phyloP scores from a whole-genome alignment of 2,797 vertebrate genomes.

The Tangara arthus region DNA sequence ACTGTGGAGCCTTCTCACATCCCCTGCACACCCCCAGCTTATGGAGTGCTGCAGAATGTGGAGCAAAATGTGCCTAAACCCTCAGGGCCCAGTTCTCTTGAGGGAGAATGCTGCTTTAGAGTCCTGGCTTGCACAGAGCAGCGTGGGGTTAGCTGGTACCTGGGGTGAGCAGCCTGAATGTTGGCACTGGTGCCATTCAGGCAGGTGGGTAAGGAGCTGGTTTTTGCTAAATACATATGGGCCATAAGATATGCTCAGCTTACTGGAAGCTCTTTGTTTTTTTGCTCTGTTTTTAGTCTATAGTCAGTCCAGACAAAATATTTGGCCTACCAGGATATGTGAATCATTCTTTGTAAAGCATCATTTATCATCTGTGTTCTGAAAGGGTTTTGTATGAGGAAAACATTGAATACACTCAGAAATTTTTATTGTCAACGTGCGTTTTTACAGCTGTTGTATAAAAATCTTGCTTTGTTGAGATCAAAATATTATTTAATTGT shows the following conservation, averaged over 20 bases:
- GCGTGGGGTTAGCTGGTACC: not conserved
- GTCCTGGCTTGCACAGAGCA: accelerated
- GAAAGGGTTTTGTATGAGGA: conserved; percentile 28
- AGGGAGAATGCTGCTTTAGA: not conserved
- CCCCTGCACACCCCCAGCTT: accelerated
- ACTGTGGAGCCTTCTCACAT: not conserved
- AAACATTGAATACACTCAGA: conserved; percentile 5
- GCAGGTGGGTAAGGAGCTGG: not conserved
- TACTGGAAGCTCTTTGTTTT: conserved; percentile 48
- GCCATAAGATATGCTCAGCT: not conserved
- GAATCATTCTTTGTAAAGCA: conserved; percentile 60
- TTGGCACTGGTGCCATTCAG: not conserved
- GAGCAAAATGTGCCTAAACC: not conserved
- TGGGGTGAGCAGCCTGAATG: not conserved
- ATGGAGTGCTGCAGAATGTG: not conserved
- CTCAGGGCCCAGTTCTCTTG: not conserved
- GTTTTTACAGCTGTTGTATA: conserved; percentile 64
- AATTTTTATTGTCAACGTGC: conserved; percentile 34
- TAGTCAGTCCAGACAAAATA: conserved; percentile 64
- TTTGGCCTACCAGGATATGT: conserved; percentile 66
- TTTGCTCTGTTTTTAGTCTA: conserved; percentile 43
- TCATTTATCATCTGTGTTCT: conserved; percentile 43
- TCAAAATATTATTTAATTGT: conserved; percentile 68
- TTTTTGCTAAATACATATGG: not conserved
- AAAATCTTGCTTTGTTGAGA: conserved; percentile 31